Evolutionary conservation across 2,113 vertebrate species (phyloP).

Genomic region (Acanthisitta chloris): DNA sequence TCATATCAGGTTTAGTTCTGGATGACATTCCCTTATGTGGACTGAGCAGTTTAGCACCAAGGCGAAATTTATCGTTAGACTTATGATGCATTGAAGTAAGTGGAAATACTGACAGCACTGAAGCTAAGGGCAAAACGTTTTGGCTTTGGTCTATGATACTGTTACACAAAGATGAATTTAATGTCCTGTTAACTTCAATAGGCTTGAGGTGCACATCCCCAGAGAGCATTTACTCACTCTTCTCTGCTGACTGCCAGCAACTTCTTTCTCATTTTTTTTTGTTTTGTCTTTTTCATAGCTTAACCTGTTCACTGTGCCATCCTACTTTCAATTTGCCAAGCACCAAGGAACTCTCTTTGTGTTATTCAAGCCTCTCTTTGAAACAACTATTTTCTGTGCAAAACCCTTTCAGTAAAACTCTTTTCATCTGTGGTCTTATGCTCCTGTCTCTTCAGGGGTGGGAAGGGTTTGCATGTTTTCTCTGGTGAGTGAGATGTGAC

Average conservation of each 20-base stretch:
- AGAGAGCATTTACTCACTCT: not conserved
- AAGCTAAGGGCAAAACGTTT: not conserved
- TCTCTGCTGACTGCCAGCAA: not conserved
- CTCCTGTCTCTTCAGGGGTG: not conserved
- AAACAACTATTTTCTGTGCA: not conserved
- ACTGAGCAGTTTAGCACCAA: not conserved
- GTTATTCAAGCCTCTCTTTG: not conserved
- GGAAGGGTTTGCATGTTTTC: not conserved
- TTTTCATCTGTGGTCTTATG: not conserved
- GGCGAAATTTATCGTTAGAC: not conserved
- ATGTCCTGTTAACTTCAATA: not conserved
- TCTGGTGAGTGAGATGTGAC: not conserved
- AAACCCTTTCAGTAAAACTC: not conserved
- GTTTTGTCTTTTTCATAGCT: not conserved
- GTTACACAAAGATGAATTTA: not conserved
- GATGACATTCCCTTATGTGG: not conserved
- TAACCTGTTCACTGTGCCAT: not conserved
- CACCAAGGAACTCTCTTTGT: not conserved
- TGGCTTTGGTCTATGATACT: not conserved
- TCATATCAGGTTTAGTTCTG: not conserved
- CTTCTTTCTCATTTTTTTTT: not conserved
- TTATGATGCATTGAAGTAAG: not conserved
- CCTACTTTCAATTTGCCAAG: not conserved
- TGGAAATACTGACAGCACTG: not conserved
- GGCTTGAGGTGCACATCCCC: not conserved